Evolutionary conservation across 2,888 invertebrate species (phyloP), one percentile per base, ranked within the genome.

Genomic region (Erebia palarica): DNA sequence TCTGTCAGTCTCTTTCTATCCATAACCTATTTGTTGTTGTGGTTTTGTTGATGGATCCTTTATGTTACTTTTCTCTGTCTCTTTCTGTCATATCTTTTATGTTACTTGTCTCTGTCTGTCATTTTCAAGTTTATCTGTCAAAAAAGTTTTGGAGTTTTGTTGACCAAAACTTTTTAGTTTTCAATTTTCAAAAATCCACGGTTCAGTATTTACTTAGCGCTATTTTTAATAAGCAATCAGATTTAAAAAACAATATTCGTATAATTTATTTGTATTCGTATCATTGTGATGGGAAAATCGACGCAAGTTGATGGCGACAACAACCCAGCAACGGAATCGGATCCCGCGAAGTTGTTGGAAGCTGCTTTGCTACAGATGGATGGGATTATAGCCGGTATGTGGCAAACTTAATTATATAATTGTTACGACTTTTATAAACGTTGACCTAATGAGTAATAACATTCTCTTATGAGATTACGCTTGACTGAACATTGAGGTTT

Each of bases 321-420:
- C 82, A 92, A 92, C 80, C 92, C 90, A 81, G 89, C 92, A 79
- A 87, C 86, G 65, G 97, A 97, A 87, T 97, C 97, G 69, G 97
- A 97, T 89, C 97, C 97, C 74, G 96, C 97, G 81, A 96, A 96
- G 89, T 94, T 97, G 90, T 92, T 98, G 83, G 97, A 97, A 85
- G 97, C 97, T 76, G 97, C 97, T 58, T 93, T 98, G 71, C 94
- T 97, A 84, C 97, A 97, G 90, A 97, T 98, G 96, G 98, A 98
- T 89, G 97, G 97, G 69, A 97, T 97, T 82, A 96, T 97, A 89
- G 96, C 96, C 85, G 96, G 96, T 96, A 87, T 91, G 91, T 78
- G 57, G 53, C n/a, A 65, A 68, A 61, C 63, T 65, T 68, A 61
- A 69, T 47, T 72, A 70, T 21, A 44, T 68, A 73, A 68, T 66